Conservation (phyloP, 2,888 invertebrate species). For the Watsonalla cultraria region DNA sequence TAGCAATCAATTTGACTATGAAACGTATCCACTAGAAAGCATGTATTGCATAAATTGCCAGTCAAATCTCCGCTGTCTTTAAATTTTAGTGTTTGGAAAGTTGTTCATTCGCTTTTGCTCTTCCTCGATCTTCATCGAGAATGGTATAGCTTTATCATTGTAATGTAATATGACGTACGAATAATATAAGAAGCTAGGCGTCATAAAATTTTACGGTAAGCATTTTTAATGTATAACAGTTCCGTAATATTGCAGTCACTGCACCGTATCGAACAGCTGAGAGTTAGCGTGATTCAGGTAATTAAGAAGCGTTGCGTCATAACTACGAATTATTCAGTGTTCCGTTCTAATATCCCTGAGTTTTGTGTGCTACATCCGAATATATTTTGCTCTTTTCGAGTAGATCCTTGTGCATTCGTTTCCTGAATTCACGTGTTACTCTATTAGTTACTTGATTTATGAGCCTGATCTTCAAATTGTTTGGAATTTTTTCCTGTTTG, state of each 20-base stretch:
- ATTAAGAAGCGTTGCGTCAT: conserved; percentile 9
- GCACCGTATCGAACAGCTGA: conserved; percentile 31
- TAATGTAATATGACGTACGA: neutral
- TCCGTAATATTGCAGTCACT: conserved; percentile 20
- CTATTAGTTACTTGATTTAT: neutral
- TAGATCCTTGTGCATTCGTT: conserved; percentile 3
- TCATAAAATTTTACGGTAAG: neutral
- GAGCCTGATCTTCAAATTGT: neutral
- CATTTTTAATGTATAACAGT: conserved; percentile 3
- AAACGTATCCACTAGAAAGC: neutral
- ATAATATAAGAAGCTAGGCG: neutral
- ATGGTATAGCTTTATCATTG: neutral
- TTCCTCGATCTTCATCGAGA: neutral
- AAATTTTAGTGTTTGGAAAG: neutral
- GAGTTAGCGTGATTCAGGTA: conserved; percentile 29
- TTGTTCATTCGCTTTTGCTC: neutral
- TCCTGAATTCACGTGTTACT: too few relatives aligned
- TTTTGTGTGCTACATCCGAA: neutral
- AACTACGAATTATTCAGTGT: neutral
- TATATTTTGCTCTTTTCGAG: neutral
- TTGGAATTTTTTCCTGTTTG: neutral
- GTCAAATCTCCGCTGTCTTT: neutral
- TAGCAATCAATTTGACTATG: conserved; percentile 4
- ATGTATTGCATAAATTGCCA: neutral
- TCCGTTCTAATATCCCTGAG: neutral